A percentile compares a stretch with the other conserved stretches of the same genome.
These are phyloP conservation scores for Phalacrocorax aristotelis DNA, from an alignment of 2,113 vertebrate species.

Conservation along the genomic window DNA sequence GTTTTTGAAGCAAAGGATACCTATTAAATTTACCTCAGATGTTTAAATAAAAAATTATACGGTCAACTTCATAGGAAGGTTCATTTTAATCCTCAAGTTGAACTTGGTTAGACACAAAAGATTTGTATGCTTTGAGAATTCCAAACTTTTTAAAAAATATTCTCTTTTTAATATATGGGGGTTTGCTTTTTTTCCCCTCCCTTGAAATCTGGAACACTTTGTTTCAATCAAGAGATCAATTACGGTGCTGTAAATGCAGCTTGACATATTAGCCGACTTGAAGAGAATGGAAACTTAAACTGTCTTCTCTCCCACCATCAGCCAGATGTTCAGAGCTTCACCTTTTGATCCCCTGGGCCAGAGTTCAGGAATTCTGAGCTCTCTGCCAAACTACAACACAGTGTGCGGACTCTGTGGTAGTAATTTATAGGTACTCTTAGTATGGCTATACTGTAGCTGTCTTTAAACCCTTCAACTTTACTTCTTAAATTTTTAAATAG, in stretches of 20 bases:
- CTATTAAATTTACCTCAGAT: neutral
- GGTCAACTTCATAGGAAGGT: neutral
- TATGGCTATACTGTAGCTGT: neutral
- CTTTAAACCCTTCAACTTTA: neutral
- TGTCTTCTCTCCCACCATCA: slow-evolving; percentile 17
- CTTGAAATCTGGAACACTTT: slow-evolving; percentile 5
- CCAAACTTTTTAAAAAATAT: neutral
- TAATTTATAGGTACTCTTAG: neutral
- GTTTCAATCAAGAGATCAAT: slow-evolving; percentile 44
- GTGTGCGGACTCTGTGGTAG: neutral
- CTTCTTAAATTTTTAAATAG: neutral
- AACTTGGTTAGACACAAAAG: neutral
- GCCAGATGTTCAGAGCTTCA: slow-evolving; percentile 39
- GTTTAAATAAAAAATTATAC: neutral
- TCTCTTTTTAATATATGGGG: neutral
- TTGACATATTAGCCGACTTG: slow-evolving; percentile 11
- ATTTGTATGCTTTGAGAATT: neutral
- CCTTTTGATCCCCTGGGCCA: slow-evolving; percentile 27
- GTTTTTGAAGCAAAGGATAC: neutral
- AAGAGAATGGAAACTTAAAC: slow-evolving; percentile 31
- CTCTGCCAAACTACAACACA: neutral
- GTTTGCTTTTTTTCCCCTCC: neutral
- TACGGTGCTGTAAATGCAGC: slow-evolving; percentile 4
- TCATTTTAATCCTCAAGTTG: neutral
- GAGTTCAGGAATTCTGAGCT: slow-evolving; percentile 18